A percentile compares a stretch with the other conserved stretches of the same genome.
Evolutionary conservation across 1,140 invertebrate species (phyloP).

Genomic region (Drosophila pseudoobscura): DNA sequence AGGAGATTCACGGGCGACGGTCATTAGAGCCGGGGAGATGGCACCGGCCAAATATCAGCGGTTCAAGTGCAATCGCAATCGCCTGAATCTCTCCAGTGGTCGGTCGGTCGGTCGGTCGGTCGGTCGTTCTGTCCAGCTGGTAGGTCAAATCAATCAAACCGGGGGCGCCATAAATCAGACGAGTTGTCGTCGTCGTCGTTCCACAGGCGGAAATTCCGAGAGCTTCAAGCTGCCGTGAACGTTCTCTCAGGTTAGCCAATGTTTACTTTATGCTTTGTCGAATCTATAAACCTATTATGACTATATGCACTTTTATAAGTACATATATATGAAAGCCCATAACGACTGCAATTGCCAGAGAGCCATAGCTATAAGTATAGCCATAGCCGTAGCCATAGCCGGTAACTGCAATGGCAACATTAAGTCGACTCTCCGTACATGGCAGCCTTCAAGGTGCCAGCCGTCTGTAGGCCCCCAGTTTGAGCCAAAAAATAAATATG

Average conservation of each 20-base stretch:
- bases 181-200: background rate
- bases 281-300: slow-evolving; percentile 59
- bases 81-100: slow-evolving; percentile 23
- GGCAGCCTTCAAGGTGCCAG: slow-evolving; percentile 65
- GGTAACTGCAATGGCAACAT: slow-evolving; percentile 5
- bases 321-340: slow-evolving; percentile 43
- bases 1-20: slow-evolving; percentile 49
- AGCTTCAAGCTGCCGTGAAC: slow-evolving; percentile 52
- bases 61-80: slow-evolving; percentile 66
- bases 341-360: slow-evolving; percentile 38
- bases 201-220: slow-evolving; percentile 64
- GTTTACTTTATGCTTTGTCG: slow-evolving; percentile 24
- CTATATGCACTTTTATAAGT: slow-evolving; percentile 41
- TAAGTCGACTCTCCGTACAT: slow-evolving; percentile 56
- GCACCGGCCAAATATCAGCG: slow-evolving; percentile 52
- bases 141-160: slow-evolving; percentile 66
- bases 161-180: slow-evolving; percentile 49
- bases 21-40: slow-evolving; percentile 55
- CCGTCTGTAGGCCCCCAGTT: background rate
- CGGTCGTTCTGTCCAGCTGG: slow-evolving; percentile 31
- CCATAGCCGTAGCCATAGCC: background rate
- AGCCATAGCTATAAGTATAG: background rate
- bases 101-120: slow-evolving; percentile 10
- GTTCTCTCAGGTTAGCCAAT: slow-evolving; percentile 44
- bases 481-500: slow-evolving; percentile 66